Evolutionary conservation across 1,140 invertebrate species (phyloP), one percentile per base, ranked within the genome.

Genomic region (Portunus trituberculatus): DNA sequence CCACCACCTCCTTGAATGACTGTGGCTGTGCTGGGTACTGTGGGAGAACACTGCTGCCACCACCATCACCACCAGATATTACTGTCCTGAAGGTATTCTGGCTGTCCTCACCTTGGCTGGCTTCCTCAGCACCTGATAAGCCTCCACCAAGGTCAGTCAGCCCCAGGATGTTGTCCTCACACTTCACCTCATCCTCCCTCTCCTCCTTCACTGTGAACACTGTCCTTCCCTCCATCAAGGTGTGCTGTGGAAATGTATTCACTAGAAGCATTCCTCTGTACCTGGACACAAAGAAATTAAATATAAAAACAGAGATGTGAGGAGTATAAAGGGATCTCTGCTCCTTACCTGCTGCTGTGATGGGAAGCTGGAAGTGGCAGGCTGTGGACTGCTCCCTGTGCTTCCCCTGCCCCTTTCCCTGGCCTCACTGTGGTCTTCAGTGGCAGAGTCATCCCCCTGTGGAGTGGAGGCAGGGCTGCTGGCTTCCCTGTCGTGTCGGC

Each of bases 1-100:
- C 52, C 31, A 95, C 91, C 29, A 95, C 82, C n/a, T 95, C 92
- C 52, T 95, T 86, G 52, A 93, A 93, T 29, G 95, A 83, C 88
- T 95, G 95, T 0, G 92, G 92, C 4, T 95, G 95, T n/a, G 46
- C 20, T 0, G 95, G 52, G 32, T 84, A 90, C 8, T 67, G 87
- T 76, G 92, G 95, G 3, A 48, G 93, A 29, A 48, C 39, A 32
- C 28, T 25, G 88, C 39, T 52, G 76, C 20, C 28, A 29, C 16
- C 25, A 16, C 28, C 20, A 0, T 3, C 25, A 16, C 28, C 20
- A 0, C 20, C 32, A 25, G 91, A 25, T 20, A 31, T n/a, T n/a
- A 32, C 8, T 25, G 76, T 6, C 0, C 4, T 14, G 52, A 3
- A n/a, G 76, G 20, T 45, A 31, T 59, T 4, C 20, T 45, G 12